A percentile compares a stretch with the other conserved stretches of the same genome.
Conservation (phyloP, 2,113 vertebrate species). For the Amazona vittata region DNA sequence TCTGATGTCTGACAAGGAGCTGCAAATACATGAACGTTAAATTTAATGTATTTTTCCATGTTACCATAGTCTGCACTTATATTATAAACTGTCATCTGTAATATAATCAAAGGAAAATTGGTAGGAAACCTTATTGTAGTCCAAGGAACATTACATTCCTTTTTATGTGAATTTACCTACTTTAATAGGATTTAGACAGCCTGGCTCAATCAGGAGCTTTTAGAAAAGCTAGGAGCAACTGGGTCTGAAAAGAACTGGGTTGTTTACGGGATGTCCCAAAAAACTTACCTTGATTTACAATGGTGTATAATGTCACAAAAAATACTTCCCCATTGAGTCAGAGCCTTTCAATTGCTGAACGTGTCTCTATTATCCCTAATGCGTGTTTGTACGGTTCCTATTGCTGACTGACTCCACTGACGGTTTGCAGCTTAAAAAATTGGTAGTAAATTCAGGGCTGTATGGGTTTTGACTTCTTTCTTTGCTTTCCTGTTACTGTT, state of each 20-base stretch:
- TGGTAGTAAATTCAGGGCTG: not conserved
- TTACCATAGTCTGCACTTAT: constrained; percentile 64
- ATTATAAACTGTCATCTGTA: constrained; percentile 73
- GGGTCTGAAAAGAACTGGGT: not conserved
- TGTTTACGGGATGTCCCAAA: not conserved
- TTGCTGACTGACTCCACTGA: not conserved
- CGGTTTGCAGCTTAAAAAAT: not conserved
- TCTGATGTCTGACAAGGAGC: constrained; percentile 72
- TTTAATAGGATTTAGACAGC: constrained; percentile 53
- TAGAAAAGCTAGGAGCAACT: not conserved
- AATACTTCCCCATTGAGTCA: not conserved
- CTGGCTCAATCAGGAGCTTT: constrained; percentile 21
- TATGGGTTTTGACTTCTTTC: not conserved
- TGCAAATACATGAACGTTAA: constrained; percentile 72
- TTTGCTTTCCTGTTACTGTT: not conserved
- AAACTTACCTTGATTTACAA: not conserved
- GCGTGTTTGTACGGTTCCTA: not conserved
- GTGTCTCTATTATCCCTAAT: not conserved
- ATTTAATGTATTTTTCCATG: constrained; percentile 66
- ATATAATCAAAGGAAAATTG: constrained; percentile 72
- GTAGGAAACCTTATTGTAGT: constrained; percentile 63
- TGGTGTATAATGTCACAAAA: not conserved
- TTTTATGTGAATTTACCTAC: constrained; percentile 49
- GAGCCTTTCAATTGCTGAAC: not conserved
- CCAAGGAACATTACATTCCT: constrained; percentile 70